These are phyloP conservation scores for Dolichoris vasculosae DNA, from an alignment of 1,140 invertebrate genomes.

Conservation along the genomic window DNA sequence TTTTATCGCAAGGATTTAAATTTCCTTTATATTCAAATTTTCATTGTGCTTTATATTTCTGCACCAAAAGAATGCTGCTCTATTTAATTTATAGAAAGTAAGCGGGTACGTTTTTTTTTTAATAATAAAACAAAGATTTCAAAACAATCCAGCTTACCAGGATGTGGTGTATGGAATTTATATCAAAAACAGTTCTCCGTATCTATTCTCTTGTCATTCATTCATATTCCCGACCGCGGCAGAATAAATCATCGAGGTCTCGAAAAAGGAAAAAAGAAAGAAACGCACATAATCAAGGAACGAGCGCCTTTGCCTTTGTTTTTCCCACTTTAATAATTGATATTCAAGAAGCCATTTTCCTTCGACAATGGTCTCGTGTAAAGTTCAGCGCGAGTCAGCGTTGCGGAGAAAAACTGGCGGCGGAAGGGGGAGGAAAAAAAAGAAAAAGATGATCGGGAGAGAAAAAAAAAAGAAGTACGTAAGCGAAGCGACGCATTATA, in stretches of 20 bases:
- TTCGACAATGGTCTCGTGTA: conserved; percentile 5
- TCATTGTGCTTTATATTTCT: background rate
- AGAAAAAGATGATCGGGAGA: conserved; percentile 3
- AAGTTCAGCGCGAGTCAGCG: background rate
- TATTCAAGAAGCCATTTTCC: conserved; percentile 32
- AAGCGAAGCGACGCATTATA: conserved; percentile 4
- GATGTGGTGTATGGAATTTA: background rate
- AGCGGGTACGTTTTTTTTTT: background rate
- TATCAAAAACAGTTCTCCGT: background rate
- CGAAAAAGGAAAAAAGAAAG: background rate
- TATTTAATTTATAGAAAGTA: background rate
- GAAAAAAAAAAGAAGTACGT: background rate
- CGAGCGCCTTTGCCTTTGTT: conserved; percentile 3
- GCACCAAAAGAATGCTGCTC: background rate
- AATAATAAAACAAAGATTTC: background rate
- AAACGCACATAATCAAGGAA: background rate
- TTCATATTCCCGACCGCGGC: background rate
- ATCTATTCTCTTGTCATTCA: background rate
- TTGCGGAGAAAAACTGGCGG: background rate
- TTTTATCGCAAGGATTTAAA: too few species aligned
- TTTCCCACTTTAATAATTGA: conserved; percentile 31
- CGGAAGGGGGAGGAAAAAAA: background rate
- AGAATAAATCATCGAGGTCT: background rate
- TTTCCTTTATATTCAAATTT: background rate
- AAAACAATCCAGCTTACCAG: background rate